Base-by-base conservation (phyloP, 2,888 invertebrate genomes). In the Trichopoda pennipes region DNA sequence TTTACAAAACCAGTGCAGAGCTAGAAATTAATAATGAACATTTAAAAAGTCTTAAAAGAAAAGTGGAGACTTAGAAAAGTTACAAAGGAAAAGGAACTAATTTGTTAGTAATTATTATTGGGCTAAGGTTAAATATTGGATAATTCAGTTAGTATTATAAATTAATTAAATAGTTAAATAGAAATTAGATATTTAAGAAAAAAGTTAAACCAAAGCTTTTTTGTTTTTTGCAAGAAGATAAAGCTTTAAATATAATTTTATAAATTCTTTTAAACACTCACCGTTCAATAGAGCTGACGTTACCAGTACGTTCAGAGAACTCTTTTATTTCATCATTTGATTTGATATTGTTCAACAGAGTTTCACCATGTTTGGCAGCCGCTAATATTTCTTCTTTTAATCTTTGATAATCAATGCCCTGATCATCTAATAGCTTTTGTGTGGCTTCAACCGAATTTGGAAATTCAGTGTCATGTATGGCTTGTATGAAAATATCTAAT, bases 401-500 rank as follows among this genome's bases (percentile, higher is more conserved):
- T 80, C 91, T 91, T 69, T 91, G 92, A 88, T 93, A 95, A 91
- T 95, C 94, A 85, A 92, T 90, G 90, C 95, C 95, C 92, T 98
- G 98, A 88, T 95, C 94, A 90, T 95, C 94, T 86, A 99, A 93
- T 87, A 98, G 92, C 88, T 95, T 94, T 91, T 96, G 95, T 84
- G 98, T 98, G 86, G 97, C 95, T 88, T 95, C 94, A 38, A 97
- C 97, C 89, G 98, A 97, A 91, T 98, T 98, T 17, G 98, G 98
- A 92, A 98, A 95, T 92, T 98, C 98, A 86, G 95, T 95, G 92
- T 98, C 98, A 85, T 96, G 95, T 86, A 98, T 95, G 86, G 95
- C 94, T 89, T 95, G 95, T 87, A 97, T 98, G 89, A 98, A 97
- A 84, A 94, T 94, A 88, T 97, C 96, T 88, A 99, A 92, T 86